phyloP scores from a whole-genome alignment of 2,113 vertebrate species.

The Chloebia gouldiae region DNA sequence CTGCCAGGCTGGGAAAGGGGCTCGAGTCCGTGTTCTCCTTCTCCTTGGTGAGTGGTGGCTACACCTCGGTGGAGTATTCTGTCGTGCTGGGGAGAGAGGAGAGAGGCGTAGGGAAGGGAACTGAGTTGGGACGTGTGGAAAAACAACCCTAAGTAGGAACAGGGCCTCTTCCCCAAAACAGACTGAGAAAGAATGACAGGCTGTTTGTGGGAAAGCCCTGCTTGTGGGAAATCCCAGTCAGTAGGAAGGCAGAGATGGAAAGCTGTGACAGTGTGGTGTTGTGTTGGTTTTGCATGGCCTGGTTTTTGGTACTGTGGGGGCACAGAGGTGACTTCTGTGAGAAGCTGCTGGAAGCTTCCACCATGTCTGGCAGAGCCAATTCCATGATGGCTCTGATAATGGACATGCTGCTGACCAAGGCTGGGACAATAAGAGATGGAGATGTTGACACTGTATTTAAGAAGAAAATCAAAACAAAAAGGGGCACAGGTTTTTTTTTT shows the following conservation, averaged over 20 bases:
- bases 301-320: background rate
- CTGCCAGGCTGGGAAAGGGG: background rate
- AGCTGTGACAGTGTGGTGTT: background rate
- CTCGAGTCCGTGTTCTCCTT: background rate
- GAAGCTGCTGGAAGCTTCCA: background rate
- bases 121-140: background rate
- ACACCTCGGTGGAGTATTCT: slow-evolving; percentile 38
- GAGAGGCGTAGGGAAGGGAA: accelerated
- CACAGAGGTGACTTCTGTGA: background rate
- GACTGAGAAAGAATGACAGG: background rate
- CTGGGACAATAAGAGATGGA: background rate
- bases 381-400: background rate
- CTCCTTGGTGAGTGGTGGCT: background rate
- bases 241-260: background rate
- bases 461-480: background rate
- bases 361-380: background rate
- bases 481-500: background rate
- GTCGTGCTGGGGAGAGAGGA: background rate
- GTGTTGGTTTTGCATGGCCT: background rate
- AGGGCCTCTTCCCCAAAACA: background rate
- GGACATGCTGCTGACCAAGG: background rate
- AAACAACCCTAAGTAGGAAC: background rate
- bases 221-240: background rate
- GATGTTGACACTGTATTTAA: background rate
- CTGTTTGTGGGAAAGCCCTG: background rate